Percentiles rank a stretch among this genome's conserved stretches.
Evolutionary conservation across 1,140 invertebrate genomes (phyloP).

Genomic region (Aphelinus atriplicis): DNA sequence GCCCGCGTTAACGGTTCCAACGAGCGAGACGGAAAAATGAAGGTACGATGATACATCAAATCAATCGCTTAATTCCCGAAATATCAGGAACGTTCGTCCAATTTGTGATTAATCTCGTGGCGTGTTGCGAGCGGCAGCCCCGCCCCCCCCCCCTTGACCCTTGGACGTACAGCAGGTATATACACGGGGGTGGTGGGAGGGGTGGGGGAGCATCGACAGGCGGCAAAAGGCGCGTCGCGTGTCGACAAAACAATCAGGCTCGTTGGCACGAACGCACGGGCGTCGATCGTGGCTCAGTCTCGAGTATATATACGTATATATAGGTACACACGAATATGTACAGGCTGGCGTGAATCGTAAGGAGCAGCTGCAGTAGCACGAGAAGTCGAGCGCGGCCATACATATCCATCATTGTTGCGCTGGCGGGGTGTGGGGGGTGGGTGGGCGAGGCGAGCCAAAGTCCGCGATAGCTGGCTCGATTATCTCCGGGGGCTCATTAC

Average conservation of each 20-base stretch:
- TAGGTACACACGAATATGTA: neutral
- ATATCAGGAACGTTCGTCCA: conserved; percentile 28
- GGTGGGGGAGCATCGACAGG: conserved; percentile 32
- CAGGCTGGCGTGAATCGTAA: conserved; percentile 16
- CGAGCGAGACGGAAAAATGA: neutral
- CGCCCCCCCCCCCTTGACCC: neutral
- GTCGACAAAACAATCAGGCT: conserved; percentile 58
- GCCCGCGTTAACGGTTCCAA: no score
- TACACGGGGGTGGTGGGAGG: neutral
- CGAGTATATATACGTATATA: conserved; percentile 5
- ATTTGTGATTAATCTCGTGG: conserved; percentile 31
- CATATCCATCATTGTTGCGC: conserved; percentile 66
- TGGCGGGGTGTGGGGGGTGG: conserved; percentile 9
- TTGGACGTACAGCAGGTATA: neutral
- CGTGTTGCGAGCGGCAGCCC: conserved; percentile 18
- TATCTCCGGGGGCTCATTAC: conserved; percentile 66
- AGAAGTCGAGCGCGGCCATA: conserved; percentile 47
- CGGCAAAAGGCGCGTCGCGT: conserved; percentile 40
- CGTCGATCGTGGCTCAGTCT: neutral
- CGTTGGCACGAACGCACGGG: conserved; percentile 37
- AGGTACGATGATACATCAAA: conserved; percentile 23
- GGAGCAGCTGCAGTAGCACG: conserved; percentile 49
- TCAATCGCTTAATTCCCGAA: conserved; percentile 39
- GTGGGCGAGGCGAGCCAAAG: conserved; percentile 46
- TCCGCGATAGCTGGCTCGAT: conserved; percentile 29